Evolutionary conservation across 2,113 vertebrate genomes (phyloP), one percentile per base, ranked within the genome.

Genomic region (Thunnus thynnus): DNA sequence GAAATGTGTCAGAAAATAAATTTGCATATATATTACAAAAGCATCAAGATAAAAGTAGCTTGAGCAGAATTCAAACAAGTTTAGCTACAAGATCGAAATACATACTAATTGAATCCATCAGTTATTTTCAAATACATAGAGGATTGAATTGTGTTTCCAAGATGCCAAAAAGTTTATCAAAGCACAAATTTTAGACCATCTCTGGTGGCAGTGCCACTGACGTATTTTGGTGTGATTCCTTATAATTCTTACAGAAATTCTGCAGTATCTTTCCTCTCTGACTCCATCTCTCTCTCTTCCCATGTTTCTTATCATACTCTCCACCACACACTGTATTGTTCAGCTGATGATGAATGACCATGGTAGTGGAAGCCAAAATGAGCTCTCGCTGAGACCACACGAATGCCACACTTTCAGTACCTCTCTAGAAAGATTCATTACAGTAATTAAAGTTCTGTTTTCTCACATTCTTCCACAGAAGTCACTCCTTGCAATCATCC

Each of bases 381-480:
- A 89, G 83, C 71, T 90, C 82, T 78, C 11, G 46, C 87, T 25
- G 79, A 86, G 91, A 91, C 91, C 89, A 89, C 90, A 87, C 81
- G 63, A 89, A 89, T 84, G 86, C 76, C 73, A 85, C 86, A 62
- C 88, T 92, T 86, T 92, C 92, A 93, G 74, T 88, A 84, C 87
- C 88, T 91, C 83, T 92, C 90, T 84, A 91, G 85, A 86, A 94
- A 94, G 93, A 94, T 93, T 92, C 92, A 94, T 94, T 93, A 94
- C 92, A 78, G 89, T 91, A 93, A 93, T 94, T 94, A 94, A 92
- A 91, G 85, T 86, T 83, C 55, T 89, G 80, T 87, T 92, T 92
- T 86, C 84, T 68, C 87, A 82, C 86, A 77, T 83, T 86, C 83
- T 76, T 87, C 66, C 62, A n/a, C 83, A 82, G 77, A 77, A 92